Conservation (phyloP, 2,113 vertebrate genomes). For the Antechinus stuartii region DNA sequence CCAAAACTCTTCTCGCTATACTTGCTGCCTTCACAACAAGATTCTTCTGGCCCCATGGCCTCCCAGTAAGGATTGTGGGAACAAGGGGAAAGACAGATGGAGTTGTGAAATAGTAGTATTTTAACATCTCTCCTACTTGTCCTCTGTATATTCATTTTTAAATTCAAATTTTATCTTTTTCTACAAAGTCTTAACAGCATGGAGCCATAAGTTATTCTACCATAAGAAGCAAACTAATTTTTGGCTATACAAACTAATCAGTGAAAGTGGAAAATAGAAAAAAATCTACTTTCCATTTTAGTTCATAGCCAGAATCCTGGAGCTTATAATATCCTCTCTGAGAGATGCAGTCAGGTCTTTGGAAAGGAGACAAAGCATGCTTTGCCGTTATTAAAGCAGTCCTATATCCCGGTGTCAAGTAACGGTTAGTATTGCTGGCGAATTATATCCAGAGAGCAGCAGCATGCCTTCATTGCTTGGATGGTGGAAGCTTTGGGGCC, state of each 20-base stretch:
- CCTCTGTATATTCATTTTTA: neutral
- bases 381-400: neutral
- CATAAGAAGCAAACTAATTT: neutral
- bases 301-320: slow-evolving; percentile 6
- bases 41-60: neutral
- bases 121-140: neutral
- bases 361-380: slow-evolving; percentile 1
- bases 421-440: neutral
- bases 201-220: neutral
- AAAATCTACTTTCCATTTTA: neutral
- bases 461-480: neutral
- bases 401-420: neutral
- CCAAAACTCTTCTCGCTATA: neutral
- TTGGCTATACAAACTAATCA: slow-evolving; percentile 18
- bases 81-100: neutral
- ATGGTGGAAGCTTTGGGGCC: neutral
- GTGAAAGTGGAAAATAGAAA: neutral
- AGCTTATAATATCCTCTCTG: slow-evolving; percentile 6
- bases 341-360: neutral
- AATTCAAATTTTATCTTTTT: too few species aligned
- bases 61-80: neutral
- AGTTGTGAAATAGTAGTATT: neutral
- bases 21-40: neutral
- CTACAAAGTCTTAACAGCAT: neutral
- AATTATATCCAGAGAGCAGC: neutral